phyloP scores from a whole-genome alignment of 2,888 invertebrate species.

The Spicauda simplicius region DNA sequence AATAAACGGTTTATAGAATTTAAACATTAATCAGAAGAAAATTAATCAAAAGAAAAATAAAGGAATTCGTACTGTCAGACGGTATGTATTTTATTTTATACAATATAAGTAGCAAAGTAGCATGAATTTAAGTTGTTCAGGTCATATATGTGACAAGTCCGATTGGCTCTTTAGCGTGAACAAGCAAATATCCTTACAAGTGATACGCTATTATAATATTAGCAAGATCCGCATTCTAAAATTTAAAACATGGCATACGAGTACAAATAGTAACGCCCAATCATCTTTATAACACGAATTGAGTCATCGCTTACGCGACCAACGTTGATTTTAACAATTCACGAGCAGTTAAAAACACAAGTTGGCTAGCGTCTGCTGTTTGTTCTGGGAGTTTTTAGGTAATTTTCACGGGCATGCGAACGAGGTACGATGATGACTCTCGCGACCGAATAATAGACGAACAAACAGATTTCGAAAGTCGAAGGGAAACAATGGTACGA shows the following conservation, averaged over 20 bases:
- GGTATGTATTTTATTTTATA: no score
- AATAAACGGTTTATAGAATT: background rate
- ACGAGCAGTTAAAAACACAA: conserved; percentile 17
- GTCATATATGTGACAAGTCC: no score
- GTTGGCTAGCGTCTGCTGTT: conserved; percentile 20
- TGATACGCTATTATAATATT: no score
- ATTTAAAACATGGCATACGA: background rate
- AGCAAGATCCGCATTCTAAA: no score
- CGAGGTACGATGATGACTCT: conserved; percentile 18
- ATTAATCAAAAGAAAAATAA: no score
- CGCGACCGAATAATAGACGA: conserved; percentile 15
- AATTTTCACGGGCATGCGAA: conserved; percentile 22
- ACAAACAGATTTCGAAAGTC: conserved; percentile 15
- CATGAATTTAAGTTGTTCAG: no score
- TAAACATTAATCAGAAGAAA: no score
- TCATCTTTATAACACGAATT: background rate
- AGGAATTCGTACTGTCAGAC: no score
- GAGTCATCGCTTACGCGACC: conserved; percentile 1
- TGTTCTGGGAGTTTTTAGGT: conserved; percentile 25
- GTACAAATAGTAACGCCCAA: background rate
- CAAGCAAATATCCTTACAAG: no score
- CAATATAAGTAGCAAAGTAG: no score
- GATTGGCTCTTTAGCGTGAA: no score
- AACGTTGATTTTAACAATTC: conserved; percentile 28
- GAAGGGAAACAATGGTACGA: background rate